A percentile compares a stretch with the other conserved stretches of the same genome.
Conservation (phyloP, 2,113 vertebrate genomes). For the Ovis canadensis region DNA sequence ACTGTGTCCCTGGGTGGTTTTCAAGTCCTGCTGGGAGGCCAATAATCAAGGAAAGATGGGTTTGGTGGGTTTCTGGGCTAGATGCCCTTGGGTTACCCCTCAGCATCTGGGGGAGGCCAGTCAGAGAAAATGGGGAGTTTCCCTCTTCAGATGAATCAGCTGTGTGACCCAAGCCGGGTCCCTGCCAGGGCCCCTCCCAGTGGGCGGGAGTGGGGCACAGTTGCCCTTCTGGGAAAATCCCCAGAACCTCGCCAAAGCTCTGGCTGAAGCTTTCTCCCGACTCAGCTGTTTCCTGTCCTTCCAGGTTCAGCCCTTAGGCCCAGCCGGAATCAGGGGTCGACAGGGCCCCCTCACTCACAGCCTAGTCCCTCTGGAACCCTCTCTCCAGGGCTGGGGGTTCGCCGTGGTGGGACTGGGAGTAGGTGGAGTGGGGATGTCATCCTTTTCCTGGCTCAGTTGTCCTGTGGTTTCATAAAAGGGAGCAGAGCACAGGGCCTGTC, state of each 20-base stretch:
- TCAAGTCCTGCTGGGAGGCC: background rate
- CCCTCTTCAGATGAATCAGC: slow-evolving; percentile 68
- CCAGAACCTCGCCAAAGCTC: slow-evolving; percentile 45
- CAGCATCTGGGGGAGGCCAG: background rate
- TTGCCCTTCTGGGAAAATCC: slow-evolving; percentile 65
- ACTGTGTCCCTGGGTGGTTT: background rate
- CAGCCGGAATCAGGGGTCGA: background rate
- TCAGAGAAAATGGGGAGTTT: slow-evolving; percentile 62
- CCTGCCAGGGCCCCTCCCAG: slow-evolving; percentile 65
- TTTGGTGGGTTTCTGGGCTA: background rate
- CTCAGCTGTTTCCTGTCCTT: slow-evolving; percentile 33
- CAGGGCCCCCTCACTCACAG: too few species aligned
- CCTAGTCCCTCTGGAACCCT: background rate
- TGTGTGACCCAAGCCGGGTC: slow-evolving; percentile 47
- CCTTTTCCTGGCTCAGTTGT: background rate
- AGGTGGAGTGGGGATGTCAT: background rate
- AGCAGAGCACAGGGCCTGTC: background rate
- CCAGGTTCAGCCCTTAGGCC: background rate
- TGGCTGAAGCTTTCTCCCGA: background rate
- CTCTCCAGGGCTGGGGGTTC: background rate
- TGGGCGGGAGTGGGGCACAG: slow-evolving; percentile 11
- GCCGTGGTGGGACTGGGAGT: background rate
- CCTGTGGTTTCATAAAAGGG: background rate
- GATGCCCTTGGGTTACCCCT: slow-evolving; percentile 18
- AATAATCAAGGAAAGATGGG: background rate